Evolutionary conservation across 2,888 invertebrate genomes (phyloP).

Genomic region (Apodemia zela): DNA sequence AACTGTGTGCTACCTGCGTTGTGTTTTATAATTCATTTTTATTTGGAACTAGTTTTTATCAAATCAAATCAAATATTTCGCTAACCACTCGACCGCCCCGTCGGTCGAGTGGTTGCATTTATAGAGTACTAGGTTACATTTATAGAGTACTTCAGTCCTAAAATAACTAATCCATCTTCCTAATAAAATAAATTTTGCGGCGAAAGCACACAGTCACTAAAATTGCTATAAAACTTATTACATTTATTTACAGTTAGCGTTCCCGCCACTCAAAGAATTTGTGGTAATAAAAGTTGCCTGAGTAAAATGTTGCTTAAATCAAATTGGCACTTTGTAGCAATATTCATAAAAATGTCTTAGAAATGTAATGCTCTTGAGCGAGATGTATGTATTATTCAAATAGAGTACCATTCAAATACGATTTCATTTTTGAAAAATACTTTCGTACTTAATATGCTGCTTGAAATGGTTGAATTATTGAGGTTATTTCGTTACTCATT

Average conservation of each 20-base stretch:
- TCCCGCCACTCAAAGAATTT: slow-evolving; percentile 5
- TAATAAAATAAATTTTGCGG: too few relatives aligned
- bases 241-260: not conserved
- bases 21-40: too few relatives aligned
- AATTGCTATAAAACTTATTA: slow-evolving; percentile 6
- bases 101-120: too few relatives aligned
- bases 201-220: not conserved
- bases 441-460: too few relatives aligned
- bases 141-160: too few relatives aligned
- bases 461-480: not conserved
- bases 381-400: not conserved
- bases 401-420: not conserved
- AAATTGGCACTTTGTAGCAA: slow-evolving; percentile 6
- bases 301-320: slow-evolving; percentile 10
- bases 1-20: too few relatives aligned
- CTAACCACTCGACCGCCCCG: too few relatives aligned
- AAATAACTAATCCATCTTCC: too few relatives aligned
- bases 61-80: too few relatives aligned
- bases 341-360: slow-evolving; percentile 6
- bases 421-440: not conserved
- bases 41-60: too few relatives aligned
- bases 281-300: slow-evolving; percentile 3
- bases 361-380: slow-evolving; percentile 4
- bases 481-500: too few relatives aligned
- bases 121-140: too few relatives aligned